These are phyloP conservation scores for Scaptomyza pallida DNA, from an alignment of 1,140 invertebrate species.

Conservation along the genomic window DNA sequence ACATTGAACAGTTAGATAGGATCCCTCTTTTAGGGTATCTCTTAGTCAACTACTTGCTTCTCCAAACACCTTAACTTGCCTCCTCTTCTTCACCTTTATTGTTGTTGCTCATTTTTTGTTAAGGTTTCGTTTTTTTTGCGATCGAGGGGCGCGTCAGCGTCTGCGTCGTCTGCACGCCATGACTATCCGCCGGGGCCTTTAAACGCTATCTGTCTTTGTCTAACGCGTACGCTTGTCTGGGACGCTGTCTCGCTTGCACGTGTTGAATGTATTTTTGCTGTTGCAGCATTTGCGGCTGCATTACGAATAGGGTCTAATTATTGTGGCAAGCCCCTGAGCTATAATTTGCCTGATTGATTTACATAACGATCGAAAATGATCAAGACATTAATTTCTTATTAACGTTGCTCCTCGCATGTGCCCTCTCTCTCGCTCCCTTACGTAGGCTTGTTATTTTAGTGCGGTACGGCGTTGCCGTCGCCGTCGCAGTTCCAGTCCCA, in stretches of 20 bases:
- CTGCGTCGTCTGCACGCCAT: conserved; percentile 65
- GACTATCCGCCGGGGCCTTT: conserved; percentile 27
- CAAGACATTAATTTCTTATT: conserved; percentile 84
- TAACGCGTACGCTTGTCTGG: not conserved
- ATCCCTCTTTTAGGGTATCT: conserved; percentile 1
- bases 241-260: conserved; percentile 8
- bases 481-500: conserved; percentile 22
- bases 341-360: conserved; percentile 84
- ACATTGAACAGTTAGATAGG: too few species aligned
- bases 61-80: not conserved
- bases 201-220: conserved; percentile 16
- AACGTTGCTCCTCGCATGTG: conserved; percentile 67
- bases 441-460: conserved; percentile 11
- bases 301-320: conserved; percentile 84
- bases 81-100: conserved; percentile 5
- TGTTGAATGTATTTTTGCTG: conserved; percentile 1
- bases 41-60: not conserved
- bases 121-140: conserved; percentile 54
- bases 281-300: conserved; percentile 62
- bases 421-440: conserved; percentile 4
- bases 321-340: conserved; percentile 84
- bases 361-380: conserved; percentile 84
- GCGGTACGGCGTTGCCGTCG: conserved; percentile 19
- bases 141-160: conserved; percentile 74
- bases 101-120: conserved; percentile 24